phyloP scores from a whole-genome alignment of 2,888 invertebrate genomes.

The Acrocera orbiculus region DNA sequence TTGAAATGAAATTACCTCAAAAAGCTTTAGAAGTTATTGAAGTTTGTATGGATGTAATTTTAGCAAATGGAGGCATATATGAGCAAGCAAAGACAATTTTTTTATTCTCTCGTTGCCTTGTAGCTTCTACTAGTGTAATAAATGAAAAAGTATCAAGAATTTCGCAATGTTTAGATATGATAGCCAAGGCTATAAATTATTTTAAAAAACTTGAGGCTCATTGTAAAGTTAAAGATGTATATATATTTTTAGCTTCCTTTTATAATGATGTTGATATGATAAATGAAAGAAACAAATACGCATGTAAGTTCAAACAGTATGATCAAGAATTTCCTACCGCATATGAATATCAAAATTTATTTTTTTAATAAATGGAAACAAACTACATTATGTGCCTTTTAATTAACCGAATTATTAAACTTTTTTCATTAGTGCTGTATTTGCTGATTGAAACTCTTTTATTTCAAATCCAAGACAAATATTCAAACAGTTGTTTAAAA shows the following conservation, averaged over 20 bases:
- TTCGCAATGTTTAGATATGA: slow-evolving; percentile 30
- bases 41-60: slow-evolving; percentile 48
- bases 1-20: slow-evolving; percentile 52
- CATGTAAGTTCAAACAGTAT: slow-evolving; percentile 61
- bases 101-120: slow-evolving; percentile 58
- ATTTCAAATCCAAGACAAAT: too few relatives aligned
- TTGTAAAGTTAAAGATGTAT: slow-evolving; percentile 48
- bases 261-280: slow-evolving; percentile 56
- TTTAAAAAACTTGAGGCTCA: slow-evolving; percentile 62
- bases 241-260: slow-evolving; percentile 39
- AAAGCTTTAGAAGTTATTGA: slow-evolving; percentile 57
- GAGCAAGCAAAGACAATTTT: slow-evolving; percentile 62
- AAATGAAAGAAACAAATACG: slow-evolving; percentile 60
- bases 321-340: slow-evolving; percentile 49
- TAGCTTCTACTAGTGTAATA: slow-evolving; percentile 41
- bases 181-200: slow-evolving; percentile 47
- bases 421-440: too few relatives aligned
- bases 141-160: slow-evolving; percentile 35
- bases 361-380: slow-evolving; percentile 15
- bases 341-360: slow-evolving; percentile 24
- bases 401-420: too few relatives aligned
- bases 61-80: slow-evolving; percentile 65
- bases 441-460: too few relatives aligned
- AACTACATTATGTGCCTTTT: too few relatives aligned
- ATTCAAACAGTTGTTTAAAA: too few relatives aligned